Base-by-base conservation (phyloP, 2,113 vertebrate genomes). In the Chloroceryle aenea region DNA sequence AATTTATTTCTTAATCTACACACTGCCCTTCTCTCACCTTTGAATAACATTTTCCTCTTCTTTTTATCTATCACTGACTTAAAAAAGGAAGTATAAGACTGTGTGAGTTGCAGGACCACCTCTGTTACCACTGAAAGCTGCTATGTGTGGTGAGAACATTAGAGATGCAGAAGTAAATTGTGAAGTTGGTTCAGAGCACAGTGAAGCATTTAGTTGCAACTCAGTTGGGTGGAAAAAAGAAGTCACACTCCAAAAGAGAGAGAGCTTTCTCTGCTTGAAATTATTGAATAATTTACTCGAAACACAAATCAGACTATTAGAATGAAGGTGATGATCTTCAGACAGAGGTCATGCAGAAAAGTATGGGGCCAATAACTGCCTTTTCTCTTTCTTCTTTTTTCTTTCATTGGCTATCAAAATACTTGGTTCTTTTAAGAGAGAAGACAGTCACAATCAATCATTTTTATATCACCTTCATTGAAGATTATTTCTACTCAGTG, bases 101-200 rank as follows among this genome's bases (percentile, higher is more conserved):
- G 23, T 29, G 19, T 63, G 77, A 64, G 85, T 55, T 34, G 55
- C 75, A 52, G 59, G 87, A 88, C 90, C 88, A 94, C 91, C 90
- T 84, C 90, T 88, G 90, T 55, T 74, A 38, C 78, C 72, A 56
- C 40, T 55, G 75, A 90, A 94, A 59, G 47, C 72, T 5, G 1
- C 74, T 59, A 74, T 0, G 0, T 71, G 68, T 56, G 61, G 55
- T 59, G 59, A 95, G 67, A 94, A 82, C 67, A 90, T 94, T 91
- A 93, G 64, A 95, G 90, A 96, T 97, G 95, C 96, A 92, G 88
- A 90, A 96, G 81, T 83, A 96, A 96, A 96, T 93, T 95, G 86
- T 87, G 74, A 94, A 92, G 90, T 77, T 88, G 64, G 82, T 90
- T 88, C 10, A 10, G 55, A 92, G 87, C 76, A 96, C 92, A 96